Percentiles rank a stretch among this genome's conserved stretches.
Evolutionary conservation across 2,113 vertebrate genomes (phyloP).

Genomic region (Megatriorchis doriae): DNA sequence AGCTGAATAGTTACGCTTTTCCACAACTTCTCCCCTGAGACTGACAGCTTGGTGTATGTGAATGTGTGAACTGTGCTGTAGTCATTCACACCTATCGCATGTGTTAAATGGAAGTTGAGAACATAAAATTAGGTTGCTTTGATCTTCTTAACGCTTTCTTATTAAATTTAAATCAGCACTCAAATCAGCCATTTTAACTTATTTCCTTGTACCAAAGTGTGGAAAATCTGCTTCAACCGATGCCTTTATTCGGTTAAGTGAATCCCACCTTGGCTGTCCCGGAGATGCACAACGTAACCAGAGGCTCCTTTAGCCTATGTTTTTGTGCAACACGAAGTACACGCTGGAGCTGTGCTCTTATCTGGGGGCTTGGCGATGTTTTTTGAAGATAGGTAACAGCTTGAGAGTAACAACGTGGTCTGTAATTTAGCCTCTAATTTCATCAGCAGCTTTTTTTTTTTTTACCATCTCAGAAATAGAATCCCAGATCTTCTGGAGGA

Average conservation of each 20-base stretch:
- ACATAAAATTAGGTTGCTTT: slow-evolving; percentile 11
- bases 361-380: not conserved
- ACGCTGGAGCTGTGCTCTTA: not conserved
- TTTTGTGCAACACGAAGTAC: not conserved
- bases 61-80: not conserved
- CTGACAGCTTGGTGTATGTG: not conserved
- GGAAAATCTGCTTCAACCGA: not conserved
- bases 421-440: not conserved
- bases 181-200: not conserved
- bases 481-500: not conserved
- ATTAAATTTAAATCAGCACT: not conserved
- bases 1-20: not conserved
- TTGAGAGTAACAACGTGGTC: not conserved
- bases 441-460: not conserved
- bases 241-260: not conserved
- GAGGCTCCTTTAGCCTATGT: not conserved
- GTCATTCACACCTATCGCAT: not conserved
- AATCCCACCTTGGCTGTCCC: not conserved
- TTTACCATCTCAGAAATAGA: not conserved
- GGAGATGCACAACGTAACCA: rapidly evolving
- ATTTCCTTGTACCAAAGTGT: not conserved
- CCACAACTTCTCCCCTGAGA: not conserved
- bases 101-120: not conserved
- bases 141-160: not conserved
- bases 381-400: not conserved